phyloP scores from a whole-genome alignment of 2,888 invertebrate genomes.

The Phrixothrix hirtus region DNA sequence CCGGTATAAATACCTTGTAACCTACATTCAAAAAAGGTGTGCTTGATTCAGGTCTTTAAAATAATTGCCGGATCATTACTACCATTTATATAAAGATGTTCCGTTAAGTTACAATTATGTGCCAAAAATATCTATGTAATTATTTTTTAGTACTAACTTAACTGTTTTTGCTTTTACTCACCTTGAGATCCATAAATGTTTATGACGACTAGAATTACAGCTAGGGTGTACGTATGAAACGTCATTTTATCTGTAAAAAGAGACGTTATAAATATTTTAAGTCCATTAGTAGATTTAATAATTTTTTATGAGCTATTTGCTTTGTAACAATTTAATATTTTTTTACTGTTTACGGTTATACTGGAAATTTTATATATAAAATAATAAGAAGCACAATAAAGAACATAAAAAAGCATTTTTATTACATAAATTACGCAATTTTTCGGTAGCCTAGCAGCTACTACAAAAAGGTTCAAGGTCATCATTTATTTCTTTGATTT shows the following conservation, averaged over 20 bases:
- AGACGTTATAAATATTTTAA: too few species aligned
- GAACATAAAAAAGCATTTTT: too few species aligned
- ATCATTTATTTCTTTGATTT: too few species aligned
- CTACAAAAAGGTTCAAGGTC: too few species aligned
- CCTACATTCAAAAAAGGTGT: constrained; percentile 8
- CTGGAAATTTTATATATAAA: too few species aligned
- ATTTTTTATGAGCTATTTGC: too few species aligned
- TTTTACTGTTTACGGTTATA: too few species aligned
- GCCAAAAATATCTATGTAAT: not conserved
- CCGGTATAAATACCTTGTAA: constrained; percentile 7
- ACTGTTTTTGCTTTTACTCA: constrained; percentile 36
- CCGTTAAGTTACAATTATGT: constrained; percentile 17
- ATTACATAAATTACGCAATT: too few species aligned
- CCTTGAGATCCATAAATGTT: constrained; percentile 47
- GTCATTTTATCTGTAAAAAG: constrained; percentile 42
- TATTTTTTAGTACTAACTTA: not conserved
- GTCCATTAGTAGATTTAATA: too few species aligned
- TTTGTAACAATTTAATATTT: too few species aligned
- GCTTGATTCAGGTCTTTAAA: constrained; percentile 4
- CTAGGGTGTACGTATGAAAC: constrained; percentile 39
- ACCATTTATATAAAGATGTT: constrained; percentile 6
- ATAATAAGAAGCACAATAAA: too few species aligned
- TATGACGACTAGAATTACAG: constrained; percentile 46
- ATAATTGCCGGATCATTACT: constrained; percentile 1
- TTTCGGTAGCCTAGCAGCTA: too few species aligned